Conservation (phyloP, 1,140 invertebrate species). For the Psilanteris sp. region DNA sequence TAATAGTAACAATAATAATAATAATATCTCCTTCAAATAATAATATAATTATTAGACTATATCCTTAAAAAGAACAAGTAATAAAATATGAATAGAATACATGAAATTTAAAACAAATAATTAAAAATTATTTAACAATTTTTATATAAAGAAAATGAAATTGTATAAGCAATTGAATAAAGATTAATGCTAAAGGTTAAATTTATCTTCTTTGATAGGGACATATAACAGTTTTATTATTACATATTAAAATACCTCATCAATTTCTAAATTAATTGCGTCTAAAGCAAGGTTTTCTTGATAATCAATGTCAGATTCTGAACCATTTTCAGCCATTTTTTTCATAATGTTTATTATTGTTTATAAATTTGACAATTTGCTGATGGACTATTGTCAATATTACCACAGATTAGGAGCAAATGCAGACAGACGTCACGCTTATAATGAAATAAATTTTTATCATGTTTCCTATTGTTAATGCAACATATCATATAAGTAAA, state of each 20-base stretch:
- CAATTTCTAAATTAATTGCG: constrained; percentile 83
- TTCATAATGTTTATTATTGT: constrained; percentile 60
- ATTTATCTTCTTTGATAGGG: constrained; percentile 32
- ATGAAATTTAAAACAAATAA: no score
- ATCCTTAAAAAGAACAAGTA: no score
- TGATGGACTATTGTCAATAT: constrained; percentile 41
- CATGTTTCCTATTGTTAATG: neutral
- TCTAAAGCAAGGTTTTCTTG: constrained; percentile 83
- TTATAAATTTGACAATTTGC: constrained; percentile 58
- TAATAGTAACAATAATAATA: no score
- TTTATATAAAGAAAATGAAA: no score
- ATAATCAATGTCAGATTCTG: constrained; percentile 84
- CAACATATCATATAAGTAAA: no score
- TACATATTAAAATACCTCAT: constrained; percentile 81
- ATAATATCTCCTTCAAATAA: no score
- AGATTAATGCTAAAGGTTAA: constrained; percentile 35
- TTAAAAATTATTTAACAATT: no score
- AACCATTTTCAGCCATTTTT: constrained; percentile 79
- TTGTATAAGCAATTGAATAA: no score
- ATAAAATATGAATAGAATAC: no score
- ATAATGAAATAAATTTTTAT: constrained; percentile 6
- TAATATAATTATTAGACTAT: no score
- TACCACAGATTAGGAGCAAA: constrained; percentile 33
- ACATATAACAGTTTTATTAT: neutral
- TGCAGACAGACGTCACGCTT: constrained; percentile 48